Base-by-base conservation (phyloP, 2,113 vertebrate species). In the Arothron firmamentum region DNA sequence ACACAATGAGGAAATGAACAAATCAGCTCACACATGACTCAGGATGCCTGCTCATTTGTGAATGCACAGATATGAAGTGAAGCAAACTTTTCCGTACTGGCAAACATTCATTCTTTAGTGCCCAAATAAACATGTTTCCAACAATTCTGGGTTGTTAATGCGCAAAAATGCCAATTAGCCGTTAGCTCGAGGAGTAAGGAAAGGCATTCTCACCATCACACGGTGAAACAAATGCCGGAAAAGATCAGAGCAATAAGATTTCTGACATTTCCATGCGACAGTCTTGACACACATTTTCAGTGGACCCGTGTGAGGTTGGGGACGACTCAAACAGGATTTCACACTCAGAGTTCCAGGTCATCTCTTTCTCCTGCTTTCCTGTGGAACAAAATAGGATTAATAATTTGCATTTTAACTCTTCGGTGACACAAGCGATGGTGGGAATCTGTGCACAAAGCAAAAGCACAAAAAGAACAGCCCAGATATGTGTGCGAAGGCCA, bases 401-500 rank as follows among this genome's bases (percentile, higher is more conserved):
- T 82, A 75, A 85, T 85, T 87, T 80, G 82, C 75, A 86, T 88
- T 83, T 83, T 82, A 82, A 85, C 82, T 85, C 79, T 79, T 81
- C 62, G 72, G 74, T 42, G 72, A 70, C 66, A 41, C 9, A 12
- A 3, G 68, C 59, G 50, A 59, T 45, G 63, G 43, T 58, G 49
- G 59, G 52, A 42, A 5, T 15, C 13, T 69, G 59, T n/a, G 59
- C 52, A 52, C 45, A 62, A 59, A 18, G 5, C 45, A 46, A 46
- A 38, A 38, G 8, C 34, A 38, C 34, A 2, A 38, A 38, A 38
- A 38, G 14, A 3, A 47, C 45, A 16, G 8, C 11, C 19, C 4
- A 2, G 0, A 50, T 4, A 50, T 76, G 43, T 72, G 43, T 56
- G 66, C 75, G 77, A 75, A 28, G 5, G 6, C 60, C 56, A 72